Evolutionary conservation across 2,797 vertebrate species (phyloP), one percentile per base, ranked within the genome.

Genomic region (Chaetodon trifasciatus): DNA sequence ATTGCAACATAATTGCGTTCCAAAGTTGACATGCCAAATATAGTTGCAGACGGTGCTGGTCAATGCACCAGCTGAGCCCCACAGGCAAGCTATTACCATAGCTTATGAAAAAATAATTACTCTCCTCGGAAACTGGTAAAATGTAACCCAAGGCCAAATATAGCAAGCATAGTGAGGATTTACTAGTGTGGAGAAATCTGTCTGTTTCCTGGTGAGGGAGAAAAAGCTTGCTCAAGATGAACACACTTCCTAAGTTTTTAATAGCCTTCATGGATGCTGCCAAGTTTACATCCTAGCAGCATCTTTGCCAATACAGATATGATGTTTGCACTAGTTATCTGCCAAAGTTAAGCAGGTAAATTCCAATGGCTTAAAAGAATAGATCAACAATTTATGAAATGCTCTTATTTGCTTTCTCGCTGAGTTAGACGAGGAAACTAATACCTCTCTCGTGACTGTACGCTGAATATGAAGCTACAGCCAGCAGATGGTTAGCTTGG

Each of bases 1-100:
- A 53, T 78, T 32, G 57, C 42, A 72, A 79, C 76, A 78, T 78
- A 85, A 82, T 79, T 82, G 72, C 40, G 37, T 69, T 56, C 80
- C 63, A 62, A 24, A 80, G 71, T 49, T 56, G 23, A 53, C 21
- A 1, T 32, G 61, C 63, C 70, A 77, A 70, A 79, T 73, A 82
- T 68, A 79, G n/a, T 3, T 55, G 17, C 55, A 5, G 40, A 37
- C 39, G 1, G 44, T 50, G 35, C 21, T 40, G 28, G 63, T 58
- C 58, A 66, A 4, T 16, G n/a, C 42, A 17, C 32, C 67, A 56
- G 62, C 28, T 2, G 39, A 69, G 44, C 15, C 63, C 21, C 37
- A 23, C 9, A 4, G 28, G 23, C 0, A 8, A 28, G n/a, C 16
- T 64, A 2, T n/a, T 17, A 56, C 49, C 15, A 11, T 7, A 44